Base-by-base conservation (phyloP, 2,888 invertebrate species). In the Leucophenga montana region DNA sequence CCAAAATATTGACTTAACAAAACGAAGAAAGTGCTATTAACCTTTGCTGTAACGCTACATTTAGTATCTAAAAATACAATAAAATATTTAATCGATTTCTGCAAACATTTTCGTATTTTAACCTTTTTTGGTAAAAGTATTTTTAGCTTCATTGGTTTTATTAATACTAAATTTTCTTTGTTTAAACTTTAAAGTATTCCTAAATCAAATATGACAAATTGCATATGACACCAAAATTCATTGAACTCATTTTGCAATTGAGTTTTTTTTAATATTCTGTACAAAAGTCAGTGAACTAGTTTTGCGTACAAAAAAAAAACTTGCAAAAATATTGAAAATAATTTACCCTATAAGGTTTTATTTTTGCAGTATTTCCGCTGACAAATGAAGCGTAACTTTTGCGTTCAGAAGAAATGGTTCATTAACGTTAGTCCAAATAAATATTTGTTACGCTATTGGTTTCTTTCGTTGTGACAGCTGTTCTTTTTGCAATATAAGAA, bases 161-260 rank as follows among this genome's bases (percentile, higher is more conserved):
- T 71, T 67, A 71, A 9, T 18, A 18, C 48, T 64, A n/a, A n/a
- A n/a, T n/a, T n/a, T n/a, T n/a, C n/a, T n/a, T n/a, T 13, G 48
- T 64, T 64, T 46, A 48, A 46, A 2, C 3, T 27, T 27, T 27
- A 3, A 4, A 27, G 27, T 27, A 27, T 27, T 27, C 27, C 4
- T 46, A 75, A 71, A 74, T 61, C 64, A 65, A 59, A 46, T 57
- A 77, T 70, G 61, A 62, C 66, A 69, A 67, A 69, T 75, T 70
- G 67, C 68, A 76, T 72, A 81, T 80, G 80, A 80, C 80, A 82
- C 79, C 77, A 67, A 84, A 84, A 80, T 73, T 78, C 84, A 78
- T 76, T 84, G 83, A 84, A 80, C 80, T 80, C 81, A 54, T 20
- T 75, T 22, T 20, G 46, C 46, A 20, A 27, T 20, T 14, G 22